Conservation (phyloP, 2,888 invertebrate species). For the Sinhomidia bicolor region DNA sequence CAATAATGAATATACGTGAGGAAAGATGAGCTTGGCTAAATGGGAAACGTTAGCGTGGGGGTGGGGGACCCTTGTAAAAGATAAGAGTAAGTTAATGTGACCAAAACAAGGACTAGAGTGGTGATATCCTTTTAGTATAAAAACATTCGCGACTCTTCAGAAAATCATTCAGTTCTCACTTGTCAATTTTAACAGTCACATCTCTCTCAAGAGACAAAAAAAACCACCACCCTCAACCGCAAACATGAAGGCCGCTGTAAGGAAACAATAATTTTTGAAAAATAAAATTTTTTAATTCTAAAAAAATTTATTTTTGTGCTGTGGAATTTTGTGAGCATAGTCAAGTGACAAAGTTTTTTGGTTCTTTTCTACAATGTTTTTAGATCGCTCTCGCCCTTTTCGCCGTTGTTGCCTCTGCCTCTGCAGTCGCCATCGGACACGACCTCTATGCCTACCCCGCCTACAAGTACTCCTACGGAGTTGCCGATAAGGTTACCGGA, state of each 20-base stretch:
- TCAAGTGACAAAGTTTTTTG: not conserved
- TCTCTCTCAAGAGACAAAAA: conserved; percentile 8
- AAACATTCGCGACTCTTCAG: not conserved
- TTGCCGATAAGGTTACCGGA: conserved; percentile 69
- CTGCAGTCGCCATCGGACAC: conserved; percentile 25
- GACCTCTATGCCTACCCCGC: conserved; percentile 51
- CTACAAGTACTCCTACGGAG: conserved; percentile 67
- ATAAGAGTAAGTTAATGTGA: too few relatives aligned
- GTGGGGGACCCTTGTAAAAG: too few relatives aligned
- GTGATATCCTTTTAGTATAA: too few relatives aligned
- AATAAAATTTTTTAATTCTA: too few relatives aligned
- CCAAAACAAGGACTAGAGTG: too few relatives aligned
- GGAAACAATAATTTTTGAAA: conserved; percentile 9
- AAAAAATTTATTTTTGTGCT: too few relatives aligned
- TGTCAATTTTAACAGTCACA: conserved; percentile 48
- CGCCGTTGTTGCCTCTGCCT: conserved; percentile 32
- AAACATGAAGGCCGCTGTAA: conserved; percentile 61
- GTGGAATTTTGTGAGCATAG: too few relatives aligned
- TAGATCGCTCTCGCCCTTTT: conserved; percentile 44
- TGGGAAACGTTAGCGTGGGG: too few relatives aligned
- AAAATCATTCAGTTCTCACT: conserved; percentile 43
- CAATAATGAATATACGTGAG: too few relatives aligned
- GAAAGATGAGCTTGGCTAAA: too few relatives aligned
- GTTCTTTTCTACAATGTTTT: not conserved
- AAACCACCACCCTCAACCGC: not conserved